Evolutionary conservation across 2,888 invertebrate genomes (phyloP).

Genomic region (Autographa pulchrina): DNA sequence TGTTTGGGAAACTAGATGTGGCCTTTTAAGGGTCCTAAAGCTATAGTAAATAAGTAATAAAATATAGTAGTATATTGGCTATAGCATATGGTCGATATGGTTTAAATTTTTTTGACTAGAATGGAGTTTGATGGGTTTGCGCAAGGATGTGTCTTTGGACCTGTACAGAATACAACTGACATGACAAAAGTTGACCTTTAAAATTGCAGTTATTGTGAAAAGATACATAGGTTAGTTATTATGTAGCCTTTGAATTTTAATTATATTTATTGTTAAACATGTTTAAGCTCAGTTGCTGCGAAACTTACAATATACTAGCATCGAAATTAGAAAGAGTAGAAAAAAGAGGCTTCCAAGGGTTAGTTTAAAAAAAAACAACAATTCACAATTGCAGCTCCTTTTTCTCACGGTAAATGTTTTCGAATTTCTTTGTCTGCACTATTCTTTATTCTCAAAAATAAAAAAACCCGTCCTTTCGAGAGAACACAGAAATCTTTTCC

Average conservation of each 20-base stretch:
- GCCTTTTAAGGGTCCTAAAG: not conserved
- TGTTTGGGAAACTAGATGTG: constrained; percentile 17
- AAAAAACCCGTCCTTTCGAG: constrained; percentile 31
- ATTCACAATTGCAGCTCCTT: not conserved
- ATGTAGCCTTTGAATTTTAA: too few relatives aligned
- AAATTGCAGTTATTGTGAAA: too few relatives aligned
- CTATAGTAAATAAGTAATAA: constrained; percentile 9
- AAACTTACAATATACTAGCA: too few relatives aligned
- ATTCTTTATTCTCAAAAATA: constrained; percentile 11
- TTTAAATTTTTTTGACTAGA: not conserved
- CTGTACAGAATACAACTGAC: not conserved
- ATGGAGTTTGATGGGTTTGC: not conserved
- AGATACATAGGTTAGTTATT: too few relatives aligned
- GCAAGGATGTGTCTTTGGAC: not conserved
- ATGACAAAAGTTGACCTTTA: too few relatives aligned
- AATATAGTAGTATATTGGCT: not conserved
- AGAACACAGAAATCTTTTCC: constrained; percentile 57
- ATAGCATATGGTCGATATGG: not conserved
- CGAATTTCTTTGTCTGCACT: not conserved
- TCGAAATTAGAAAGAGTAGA: too few relatives aligned
- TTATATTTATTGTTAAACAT: too few relatives aligned
- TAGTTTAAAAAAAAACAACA: too few relatives aligned
- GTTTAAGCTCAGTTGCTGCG: too few relatives aligned
- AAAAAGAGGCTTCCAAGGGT: too few relatives aligned
- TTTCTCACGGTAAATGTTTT: not conserved